Evolutionary conservation across 2,113 vertebrate genomes (phyloP).

Genomic region (Alces alces): DNA sequence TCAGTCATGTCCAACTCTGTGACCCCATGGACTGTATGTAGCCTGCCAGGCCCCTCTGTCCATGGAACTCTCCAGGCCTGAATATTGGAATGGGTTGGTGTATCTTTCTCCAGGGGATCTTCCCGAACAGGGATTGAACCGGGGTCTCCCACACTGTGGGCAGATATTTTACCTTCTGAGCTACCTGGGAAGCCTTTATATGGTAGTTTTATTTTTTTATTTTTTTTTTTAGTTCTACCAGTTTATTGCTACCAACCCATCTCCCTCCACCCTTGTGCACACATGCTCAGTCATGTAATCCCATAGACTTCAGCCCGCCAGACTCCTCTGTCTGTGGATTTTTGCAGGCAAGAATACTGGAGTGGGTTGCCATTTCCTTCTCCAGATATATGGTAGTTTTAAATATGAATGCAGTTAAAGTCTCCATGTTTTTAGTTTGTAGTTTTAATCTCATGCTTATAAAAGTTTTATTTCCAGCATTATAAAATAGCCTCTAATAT

Average conservation of each 20-base stretch:
- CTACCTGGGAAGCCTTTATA: neutral
- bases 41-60: neutral
- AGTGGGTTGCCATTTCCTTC: too few species aligned
- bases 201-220: neutral
- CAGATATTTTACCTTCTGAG: neutral
- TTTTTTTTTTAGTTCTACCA: too few species aligned
- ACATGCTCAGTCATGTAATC: too few species aligned
- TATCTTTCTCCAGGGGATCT: neutral
- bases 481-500: neutral
- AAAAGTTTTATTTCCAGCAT: neutral
- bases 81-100: neutral
- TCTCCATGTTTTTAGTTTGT: neutral
- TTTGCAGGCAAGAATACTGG: too few species aligned
- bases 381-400: neutral
- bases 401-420: neutral
- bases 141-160: neutral
- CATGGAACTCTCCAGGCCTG: neutral
- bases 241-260: too few species aligned
- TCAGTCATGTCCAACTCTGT: neutral
- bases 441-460: conserved; percentile 3
- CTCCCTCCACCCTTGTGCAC: too few species aligned
- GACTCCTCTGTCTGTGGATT: too few species aligned
- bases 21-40: neutral
- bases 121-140: neutral
- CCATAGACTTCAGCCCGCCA: too few species aligned